These are phyloP conservation scores for Euspilapteryx auroguttella DNA, from an alignment of 2,888 invertebrate genomes.

Conservation along the genomic window DNA sequence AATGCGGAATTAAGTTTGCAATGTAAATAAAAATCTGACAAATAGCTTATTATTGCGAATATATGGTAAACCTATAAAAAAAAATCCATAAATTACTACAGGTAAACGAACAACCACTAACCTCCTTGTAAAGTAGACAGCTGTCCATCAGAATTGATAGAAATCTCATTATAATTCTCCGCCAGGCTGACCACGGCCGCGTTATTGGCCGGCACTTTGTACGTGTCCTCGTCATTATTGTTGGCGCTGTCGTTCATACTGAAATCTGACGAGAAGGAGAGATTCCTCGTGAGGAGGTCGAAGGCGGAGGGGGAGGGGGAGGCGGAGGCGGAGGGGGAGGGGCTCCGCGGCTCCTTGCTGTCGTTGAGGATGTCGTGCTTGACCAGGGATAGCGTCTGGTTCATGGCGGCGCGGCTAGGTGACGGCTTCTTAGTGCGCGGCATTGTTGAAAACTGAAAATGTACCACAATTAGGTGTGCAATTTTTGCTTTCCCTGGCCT, in stretches of 20 bases:
- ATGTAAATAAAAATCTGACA: too few relatives aligned
- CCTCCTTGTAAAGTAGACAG: conserved; percentile 50
- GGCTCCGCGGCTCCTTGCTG: conserved; percentile 21
- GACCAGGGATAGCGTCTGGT: conserved; percentile 41
- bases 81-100: too few relatives aligned
- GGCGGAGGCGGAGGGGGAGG: conserved; percentile 17
- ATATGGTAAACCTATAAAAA: too few relatives aligned
- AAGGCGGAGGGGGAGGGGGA: conserved; percentile 21
- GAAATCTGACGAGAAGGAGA: conserved; percentile 52
- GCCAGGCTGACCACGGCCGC: conserved; percentile 29
- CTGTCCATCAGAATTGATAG: conserved; percentile 46
- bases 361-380: conserved; percentile 43
- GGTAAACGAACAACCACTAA: too few relatives aligned
- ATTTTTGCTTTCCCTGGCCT: too few relatives aligned
- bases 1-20: too few relatives aligned
- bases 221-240: conserved; percentile 48
- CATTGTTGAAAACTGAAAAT: conserved; percentile 65
- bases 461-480: too few relatives aligned
- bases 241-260: conserved; percentile 48
- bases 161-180: conserved; percentile 54
- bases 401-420: conserved; percentile 36
- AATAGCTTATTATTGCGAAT: too few relatives aligned
- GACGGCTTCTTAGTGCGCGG: conserved; percentile 58
- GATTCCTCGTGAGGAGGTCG: conserved; percentile 44
- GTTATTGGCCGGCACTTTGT: conserved; percentile 48